phyloP scores from a whole-genome alignment of 2,888 invertebrate genomes.

The Ennomos erosarius region DNA sequence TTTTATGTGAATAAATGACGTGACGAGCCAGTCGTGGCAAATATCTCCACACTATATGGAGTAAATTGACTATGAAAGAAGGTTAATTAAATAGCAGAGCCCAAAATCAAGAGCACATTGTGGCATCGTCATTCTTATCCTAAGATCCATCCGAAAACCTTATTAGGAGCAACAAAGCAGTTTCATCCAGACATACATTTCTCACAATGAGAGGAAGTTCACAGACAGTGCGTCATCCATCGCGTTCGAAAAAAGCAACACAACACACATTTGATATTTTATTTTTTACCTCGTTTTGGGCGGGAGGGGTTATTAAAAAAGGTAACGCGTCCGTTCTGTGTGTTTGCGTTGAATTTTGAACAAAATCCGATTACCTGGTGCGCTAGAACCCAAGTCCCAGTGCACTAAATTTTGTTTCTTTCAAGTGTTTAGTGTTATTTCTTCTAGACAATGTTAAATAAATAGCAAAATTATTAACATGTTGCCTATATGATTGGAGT shows the following conservation, averaged over 20 bases:
- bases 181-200: constrained; percentile 51
- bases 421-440: background rate
- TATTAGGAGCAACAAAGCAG: constrained; percentile 41
- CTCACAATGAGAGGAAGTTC: constrained; percentile 83
- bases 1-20: too few species aligned
- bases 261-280: constrained; percentile 59
- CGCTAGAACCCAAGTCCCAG: constrained; percentile 13
- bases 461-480: too few species aligned
- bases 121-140: constrained; percentile 25
- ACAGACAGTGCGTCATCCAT: constrained; percentile 81
- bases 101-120: constrained; percentile 29
- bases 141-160: constrained; percentile 32
- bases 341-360: constrained; percentile 20
- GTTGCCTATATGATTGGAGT: too few species aligned
- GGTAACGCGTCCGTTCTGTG: constrained; percentile 46
- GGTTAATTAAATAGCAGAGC: constrained; percentile 5
- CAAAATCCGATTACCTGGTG: constrained; percentile 30
- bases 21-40: too few species aligned
- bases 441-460: too few species aligned
- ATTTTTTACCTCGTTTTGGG: constrained; percentile 54
- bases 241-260: constrained; percentile 54
- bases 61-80: too few species aligned
- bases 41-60: too few species aligned
- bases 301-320: constrained; percentile 52
- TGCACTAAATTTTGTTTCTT: constrained; percentile 20